phyloP scores from a whole-genome alignment of 2,888 invertebrate species.

The Stenotaenia linearis region DNA sequence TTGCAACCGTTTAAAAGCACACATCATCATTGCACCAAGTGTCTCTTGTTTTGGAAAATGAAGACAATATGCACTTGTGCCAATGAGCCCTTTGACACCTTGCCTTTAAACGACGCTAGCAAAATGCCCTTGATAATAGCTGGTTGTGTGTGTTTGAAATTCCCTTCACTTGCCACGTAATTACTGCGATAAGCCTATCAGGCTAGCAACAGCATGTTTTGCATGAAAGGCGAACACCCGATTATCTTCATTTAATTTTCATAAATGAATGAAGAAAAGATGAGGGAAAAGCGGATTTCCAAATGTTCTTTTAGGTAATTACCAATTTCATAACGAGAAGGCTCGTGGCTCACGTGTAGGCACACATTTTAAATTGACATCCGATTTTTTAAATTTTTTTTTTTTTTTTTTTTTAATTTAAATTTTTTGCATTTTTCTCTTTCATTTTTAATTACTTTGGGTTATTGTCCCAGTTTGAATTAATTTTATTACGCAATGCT shows the following conservation, averaged over 20 bases:
- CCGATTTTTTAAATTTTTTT: not conserved
- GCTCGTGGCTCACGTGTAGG: not conserved
- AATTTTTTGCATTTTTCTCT: not conserved
- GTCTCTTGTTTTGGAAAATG: not conserved
- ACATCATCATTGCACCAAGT: not conserved
- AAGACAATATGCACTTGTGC: not conserved
- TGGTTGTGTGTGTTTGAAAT: not conserved
- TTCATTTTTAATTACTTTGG: not conserved
- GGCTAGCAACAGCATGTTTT: not conserved
- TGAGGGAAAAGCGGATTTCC: not conserved
- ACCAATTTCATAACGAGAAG: not conserved
- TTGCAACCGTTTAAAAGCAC: not conserved
- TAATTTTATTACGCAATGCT: not conserved
- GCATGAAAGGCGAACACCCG: not conserved
- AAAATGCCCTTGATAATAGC: not conserved
- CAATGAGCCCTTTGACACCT: not conserved
- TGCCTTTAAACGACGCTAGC: not conserved
- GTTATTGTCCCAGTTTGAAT: not conserved
- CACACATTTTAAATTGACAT: not conserved
- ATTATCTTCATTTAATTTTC: not conserved
- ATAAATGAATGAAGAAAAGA: not conserved
- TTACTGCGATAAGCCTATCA: not conserved
- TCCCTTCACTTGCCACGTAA: not conserved
- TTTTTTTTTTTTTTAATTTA: not conserved
- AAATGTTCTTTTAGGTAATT: not conserved